These are phyloP conservation scores for Ypsolopha sequella DNA, from an alignment of 2,888 invertebrate species.

Conservation along the genomic window DNA sequence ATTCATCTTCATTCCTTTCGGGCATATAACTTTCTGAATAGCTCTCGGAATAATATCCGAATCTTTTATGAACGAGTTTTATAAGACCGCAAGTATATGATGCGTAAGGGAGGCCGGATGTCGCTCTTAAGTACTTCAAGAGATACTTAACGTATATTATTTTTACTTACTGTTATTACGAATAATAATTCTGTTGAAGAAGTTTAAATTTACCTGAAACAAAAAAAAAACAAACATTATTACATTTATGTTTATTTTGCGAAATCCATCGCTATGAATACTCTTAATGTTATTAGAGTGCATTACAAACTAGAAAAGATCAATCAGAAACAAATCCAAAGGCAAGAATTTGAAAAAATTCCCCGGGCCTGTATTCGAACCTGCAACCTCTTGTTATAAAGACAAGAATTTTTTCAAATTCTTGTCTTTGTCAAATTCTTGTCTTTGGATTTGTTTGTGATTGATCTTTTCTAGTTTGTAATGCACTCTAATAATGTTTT, in stretches of 20 bases:
- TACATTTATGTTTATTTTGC: neutral
- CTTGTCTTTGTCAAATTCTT: too few species aligned
- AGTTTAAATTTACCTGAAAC: constrained; percentile 40
- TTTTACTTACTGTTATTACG: neutral
- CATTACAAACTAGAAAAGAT: too few species aligned
- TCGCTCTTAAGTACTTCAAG: neutral
- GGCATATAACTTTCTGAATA: constrained; percentile 43
- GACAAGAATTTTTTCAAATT: too few species aligned
- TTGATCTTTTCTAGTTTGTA: too few species aligned
- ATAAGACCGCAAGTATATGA: constrained; percentile 20
- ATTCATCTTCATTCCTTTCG: constrained; percentile 35
- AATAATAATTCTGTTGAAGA: neutral
- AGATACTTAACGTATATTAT: neutral
- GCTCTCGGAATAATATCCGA: constrained; percentile 36
- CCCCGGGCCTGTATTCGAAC: too few species aligned
- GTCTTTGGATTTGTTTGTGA: too few species aligned
- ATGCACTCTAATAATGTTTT: too few species aligned
- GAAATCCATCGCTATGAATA: too few species aligned
- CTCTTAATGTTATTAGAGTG: too few species aligned
- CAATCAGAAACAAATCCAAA: too few species aligned
- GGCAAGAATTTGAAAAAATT: too few species aligned
- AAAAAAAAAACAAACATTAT: constrained; percentile 22
- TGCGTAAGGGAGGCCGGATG: constrained; percentile 2
- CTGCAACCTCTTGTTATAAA: too few species aligned
- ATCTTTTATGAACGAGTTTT: constrained; percentile 44